phyloP scores from a whole-genome alignment of 2,797 vertebrate genomes.

The Acropternis orthonyx region DNA sequence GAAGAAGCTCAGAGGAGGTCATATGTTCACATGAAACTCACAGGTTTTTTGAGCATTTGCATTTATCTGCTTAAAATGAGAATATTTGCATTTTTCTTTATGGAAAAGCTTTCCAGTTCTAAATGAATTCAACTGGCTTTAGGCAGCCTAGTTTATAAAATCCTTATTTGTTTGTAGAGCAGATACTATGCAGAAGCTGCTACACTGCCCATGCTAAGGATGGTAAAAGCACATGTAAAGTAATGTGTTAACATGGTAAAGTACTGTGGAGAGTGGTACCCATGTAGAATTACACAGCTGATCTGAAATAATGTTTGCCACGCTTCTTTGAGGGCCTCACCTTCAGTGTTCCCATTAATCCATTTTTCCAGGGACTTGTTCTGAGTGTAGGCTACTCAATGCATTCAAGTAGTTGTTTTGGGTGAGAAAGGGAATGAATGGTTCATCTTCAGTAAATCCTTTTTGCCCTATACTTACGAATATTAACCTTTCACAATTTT shows the following conservation, averaged over 20 bases:
- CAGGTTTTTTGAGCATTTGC: neutral
- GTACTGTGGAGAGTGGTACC: neutral
- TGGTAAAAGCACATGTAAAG: neutral
- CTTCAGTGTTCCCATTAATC: neutral
- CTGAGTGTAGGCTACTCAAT: neutral
- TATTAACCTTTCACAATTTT: neutral
- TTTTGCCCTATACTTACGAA: neutral
- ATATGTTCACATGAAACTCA: neutral
- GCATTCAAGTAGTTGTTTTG: neutral
- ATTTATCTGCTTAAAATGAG: neutral
- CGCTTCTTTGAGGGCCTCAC: neutral
- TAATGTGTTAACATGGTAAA: neutral
- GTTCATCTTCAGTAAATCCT: neutral
- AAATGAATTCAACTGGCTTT: neutral
- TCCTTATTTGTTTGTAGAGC: neutral
- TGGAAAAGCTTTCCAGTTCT: neutral
- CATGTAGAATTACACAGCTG: neutral
- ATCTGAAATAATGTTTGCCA: neutral
- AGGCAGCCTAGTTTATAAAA: neutral
- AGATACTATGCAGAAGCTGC: neutral
- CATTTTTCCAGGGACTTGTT: neutral
- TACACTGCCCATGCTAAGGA: rapidly evolving
- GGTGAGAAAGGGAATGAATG: neutral
- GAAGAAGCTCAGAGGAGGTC: neutral
- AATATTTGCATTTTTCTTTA: neutral